Evolutionary conservation across 2,888 invertebrate species (phyloP).

Genomic region (Drosophila setosimentum): DNA sequence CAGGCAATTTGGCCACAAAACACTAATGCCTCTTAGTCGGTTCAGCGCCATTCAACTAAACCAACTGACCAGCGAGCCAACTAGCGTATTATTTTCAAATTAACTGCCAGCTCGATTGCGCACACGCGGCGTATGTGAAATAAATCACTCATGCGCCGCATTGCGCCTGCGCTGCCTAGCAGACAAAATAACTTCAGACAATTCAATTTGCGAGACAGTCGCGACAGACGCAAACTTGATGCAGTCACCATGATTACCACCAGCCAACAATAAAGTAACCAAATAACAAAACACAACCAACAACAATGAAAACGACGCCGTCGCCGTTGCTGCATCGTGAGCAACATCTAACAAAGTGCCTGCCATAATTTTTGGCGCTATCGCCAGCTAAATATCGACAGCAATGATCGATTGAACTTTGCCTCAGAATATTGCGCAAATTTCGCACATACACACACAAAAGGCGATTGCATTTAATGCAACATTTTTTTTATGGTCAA

Average conservation of each 20-base stretch:
- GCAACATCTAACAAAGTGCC: conserved; percentile 80
- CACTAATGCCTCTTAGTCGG: conserved; percentile 13
- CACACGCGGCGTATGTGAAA: conserved; percentile 80
- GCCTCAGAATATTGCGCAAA: conserved; percentile 61
- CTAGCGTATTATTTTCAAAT: conserved; percentile 75
- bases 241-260: conserved; percentile 74
- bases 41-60: conserved; percentile 9
- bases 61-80: conserved; percentile 18
- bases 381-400: conserved; percentile 75
- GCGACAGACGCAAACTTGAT: conserved; percentile 60
- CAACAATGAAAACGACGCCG: conserved; percentile 48
- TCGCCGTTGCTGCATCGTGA: conserved; percentile 43
- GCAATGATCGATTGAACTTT: conserved; percentile 79
- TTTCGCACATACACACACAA: conserved; percentile 54
- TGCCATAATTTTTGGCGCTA: conserved; percentile 78
- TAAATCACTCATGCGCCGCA: conserved; percentile 77
- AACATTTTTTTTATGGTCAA: conserved; percentile 59
- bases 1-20: conserved; percentile 59
- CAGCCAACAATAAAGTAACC: conserved; percentile 11
- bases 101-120: conserved; percentile 68
- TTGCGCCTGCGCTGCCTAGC: conserved; percentile 39
- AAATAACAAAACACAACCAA: conserved; percentile 22
- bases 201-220: conserved; percentile 74
- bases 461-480: conserved; percentile 77
- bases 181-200: conserved; percentile 64